phyloP scores from a whole-genome alignment of 2,888 invertebrate species.

The Euzetes globulus region DNA sequence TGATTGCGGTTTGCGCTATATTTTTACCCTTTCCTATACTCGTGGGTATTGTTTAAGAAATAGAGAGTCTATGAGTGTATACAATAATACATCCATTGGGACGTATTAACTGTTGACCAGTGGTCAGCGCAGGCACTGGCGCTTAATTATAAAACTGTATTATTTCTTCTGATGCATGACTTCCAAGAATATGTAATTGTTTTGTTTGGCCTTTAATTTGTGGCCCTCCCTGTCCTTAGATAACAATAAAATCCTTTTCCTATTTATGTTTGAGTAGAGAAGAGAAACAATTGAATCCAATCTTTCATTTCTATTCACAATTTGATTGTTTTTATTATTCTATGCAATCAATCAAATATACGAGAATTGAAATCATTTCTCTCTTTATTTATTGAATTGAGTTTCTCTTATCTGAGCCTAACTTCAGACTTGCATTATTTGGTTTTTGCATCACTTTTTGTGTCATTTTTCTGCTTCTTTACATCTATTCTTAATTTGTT shows the following conservation, averaged over 20 bases:
- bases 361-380: too few species aligned
- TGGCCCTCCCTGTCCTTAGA: not conserved
- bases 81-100: conserved; percentile 8
- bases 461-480: not conserved
- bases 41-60: conserved; percentile 22
- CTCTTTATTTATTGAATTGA: too few species aligned
- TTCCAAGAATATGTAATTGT: conserved; percentile 12
- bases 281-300: not conserved
- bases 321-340: not conserved
- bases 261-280: not conserved
- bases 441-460: not conserved
- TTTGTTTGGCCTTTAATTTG: not conserved
- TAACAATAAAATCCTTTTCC: not conserved
- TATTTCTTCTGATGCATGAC: not conserved
- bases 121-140: conserved; percentile 9
- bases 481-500: not conserved
- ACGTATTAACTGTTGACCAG: conserved; percentile 27
- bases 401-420: too few species aligned
- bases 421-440: too few species aligned
- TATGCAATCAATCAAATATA: too few species aligned
- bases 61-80: not conserved
- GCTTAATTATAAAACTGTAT: conserved; percentile 25
- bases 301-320: not conserved
- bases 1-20: conserved; percentile 21
- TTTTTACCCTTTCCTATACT: conserved; percentile 23